These are phyloP conservation scores for Callyntrura sp. DNA, from an alignment of 2,888 invertebrate species.

Conservation along the genomic window DNA sequence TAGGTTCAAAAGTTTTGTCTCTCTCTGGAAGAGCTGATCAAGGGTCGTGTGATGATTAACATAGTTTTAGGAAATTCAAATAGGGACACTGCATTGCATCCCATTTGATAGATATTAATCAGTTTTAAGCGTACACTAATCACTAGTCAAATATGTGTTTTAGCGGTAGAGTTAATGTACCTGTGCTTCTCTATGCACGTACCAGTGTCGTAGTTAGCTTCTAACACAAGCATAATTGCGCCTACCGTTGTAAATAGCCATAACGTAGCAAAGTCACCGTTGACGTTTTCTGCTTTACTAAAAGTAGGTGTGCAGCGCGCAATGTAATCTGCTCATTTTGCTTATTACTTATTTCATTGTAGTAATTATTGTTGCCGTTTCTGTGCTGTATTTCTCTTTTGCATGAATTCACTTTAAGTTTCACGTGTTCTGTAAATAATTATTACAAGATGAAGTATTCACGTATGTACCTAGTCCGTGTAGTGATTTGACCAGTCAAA, in stretches of 20 bases:
- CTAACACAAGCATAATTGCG: neutral
- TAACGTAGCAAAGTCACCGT: no score
- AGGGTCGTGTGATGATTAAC: constrained; percentile 69
- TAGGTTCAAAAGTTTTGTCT: constrained; percentile 10
- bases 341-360: no score
- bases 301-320: no score
- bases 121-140: neutral
- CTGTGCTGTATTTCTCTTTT: neutral
- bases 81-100: neutral
- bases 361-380: no score
- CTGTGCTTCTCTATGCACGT: neutral
- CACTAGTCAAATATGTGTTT: neutral
- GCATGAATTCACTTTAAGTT: neutral
- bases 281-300: no score
- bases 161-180: neutral
- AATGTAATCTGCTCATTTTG: no score
- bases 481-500: constrained; percentile 1
- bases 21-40: constrained; percentile 63
- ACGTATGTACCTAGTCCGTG: neutral
- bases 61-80: constrained; percentile 37
- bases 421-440: neutral
- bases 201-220: neutral
- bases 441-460: neutral
- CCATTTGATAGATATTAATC: neutral
- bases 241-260: neutral